Evolutionary conservation across 2,113 vertebrate species (phyloP), one percentile per base, ranked within the genome.

Genomic region (Leptodactylus fuscus): DNA sequence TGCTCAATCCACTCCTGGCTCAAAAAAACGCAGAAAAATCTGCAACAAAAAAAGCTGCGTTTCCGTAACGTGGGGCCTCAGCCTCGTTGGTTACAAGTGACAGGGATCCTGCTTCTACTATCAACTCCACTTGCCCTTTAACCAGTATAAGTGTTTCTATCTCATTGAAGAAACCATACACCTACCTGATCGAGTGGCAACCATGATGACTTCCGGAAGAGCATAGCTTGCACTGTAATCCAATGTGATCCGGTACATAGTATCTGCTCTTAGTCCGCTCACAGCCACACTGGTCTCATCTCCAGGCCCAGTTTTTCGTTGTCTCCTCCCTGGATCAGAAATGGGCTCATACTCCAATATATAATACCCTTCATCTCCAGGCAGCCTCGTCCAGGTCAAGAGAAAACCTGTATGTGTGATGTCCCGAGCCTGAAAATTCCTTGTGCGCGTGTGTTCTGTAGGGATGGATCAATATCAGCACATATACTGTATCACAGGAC

Each of bases 101-200:
- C n/a, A n/a, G n/a, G n/a, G n/a, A n/a, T n/a, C n/a, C n/a, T n/a
- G n/a, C n/a, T n/a, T n/a, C n/a, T n/a, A n/a, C n/a, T n/a, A n/a
- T n/a, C n/a, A n/a, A n/a, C n/a, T n/a, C n/a, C n/a, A n/a, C n/a
- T n/a, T n/a, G n/a, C n/a, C n/a, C n/a, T n/a, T n/a, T n/a, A n/a
- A n/a, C n/a, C n/a, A n/a, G n/a, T n/a, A n/a, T n/a, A n/a, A n/a
- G n/a, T n/a, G n/a, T n/a, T n/a, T n/a, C n/a, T n/a, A n/a, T n/a
- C n/a, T n/a, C n/a, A n/a, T n/a, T n/a, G n/a, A n/a, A n/a, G n/a
- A n/a, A n/a, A n/a, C n/a, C n/a, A n/a, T 18, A 7, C 1, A 34
- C 87, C 91, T 88, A 97, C 97, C 96, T 92, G 93, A 88, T 81
- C 94, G 91, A 0, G 97, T 99, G 0, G 87, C 96, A 82, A 98